A percentile compares a stretch with the other conserved stretches of the same genome.
These are phyloP conservation scores for Ryuthela nishihirai DNA, from an alignment of 2,888 invertebrate genomes.

Conservation along the genomic window DNA sequence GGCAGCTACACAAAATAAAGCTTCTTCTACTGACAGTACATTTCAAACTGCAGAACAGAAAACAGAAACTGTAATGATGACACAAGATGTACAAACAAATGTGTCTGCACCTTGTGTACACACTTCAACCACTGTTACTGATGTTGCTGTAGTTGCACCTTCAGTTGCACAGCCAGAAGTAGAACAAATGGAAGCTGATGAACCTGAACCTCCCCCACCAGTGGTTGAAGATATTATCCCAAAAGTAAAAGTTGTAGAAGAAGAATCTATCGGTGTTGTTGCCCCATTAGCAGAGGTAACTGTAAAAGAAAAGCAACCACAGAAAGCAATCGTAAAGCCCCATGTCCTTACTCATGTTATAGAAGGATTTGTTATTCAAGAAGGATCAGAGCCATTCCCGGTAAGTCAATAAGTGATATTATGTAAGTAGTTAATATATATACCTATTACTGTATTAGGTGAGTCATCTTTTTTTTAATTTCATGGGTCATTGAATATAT, in stretches of 20 bases:
- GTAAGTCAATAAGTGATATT: slow-evolving; percentile 46
- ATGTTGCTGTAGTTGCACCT: slow-evolving; percentile 23
- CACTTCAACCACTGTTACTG: slow-evolving; percentile 12
- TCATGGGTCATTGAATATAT: neutral
- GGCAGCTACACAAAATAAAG: slow-evolving; percentile 31
- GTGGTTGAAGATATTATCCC: slow-evolving; percentile 17
- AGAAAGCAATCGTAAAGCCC: slow-evolving; percentile 42
- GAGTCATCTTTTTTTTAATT: neutral
- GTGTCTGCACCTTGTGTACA: neutral
- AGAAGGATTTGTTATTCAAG: slow-evolving; percentile 94
- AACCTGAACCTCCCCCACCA: neutral
- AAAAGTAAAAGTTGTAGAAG: slow-evolving; percentile 18
- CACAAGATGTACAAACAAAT: neutral
- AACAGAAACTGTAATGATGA: neutral
- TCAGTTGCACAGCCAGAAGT: slow-evolving; percentile 12
- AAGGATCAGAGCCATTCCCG: slow-evolving; percentile 60
- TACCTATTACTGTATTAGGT: neutral
- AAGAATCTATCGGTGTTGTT: slow-evolving; percentile 22
- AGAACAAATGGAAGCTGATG: slow-evolving; percentile 14
- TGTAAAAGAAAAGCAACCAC: slow-evolving; percentile 41
- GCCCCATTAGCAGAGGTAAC: slow-evolving; percentile 21
- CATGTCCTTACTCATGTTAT: slow-evolving; percentile 94
- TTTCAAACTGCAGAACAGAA: neutral
- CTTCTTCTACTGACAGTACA: slow-evolving; percentile 12
- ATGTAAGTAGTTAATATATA: neutral